A percentile compares a stretch with the other conserved stretches of the same genome.
Conservation (phyloP, 1,140 invertebrate species). For the Melitaea cinxia region DNA sequence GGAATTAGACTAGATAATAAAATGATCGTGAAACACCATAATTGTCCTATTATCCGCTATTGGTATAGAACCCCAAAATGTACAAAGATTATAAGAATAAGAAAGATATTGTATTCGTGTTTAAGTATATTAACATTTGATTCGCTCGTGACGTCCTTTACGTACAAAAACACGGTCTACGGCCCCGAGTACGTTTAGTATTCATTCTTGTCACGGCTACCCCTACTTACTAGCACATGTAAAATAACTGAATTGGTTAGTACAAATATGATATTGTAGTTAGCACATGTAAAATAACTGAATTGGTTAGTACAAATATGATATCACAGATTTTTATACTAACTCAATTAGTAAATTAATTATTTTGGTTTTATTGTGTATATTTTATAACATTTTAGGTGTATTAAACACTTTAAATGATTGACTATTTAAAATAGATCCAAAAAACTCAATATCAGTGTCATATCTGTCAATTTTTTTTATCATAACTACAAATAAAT, state of each 20-base stretch:
- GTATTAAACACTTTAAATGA: no score
- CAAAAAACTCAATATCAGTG: no score
- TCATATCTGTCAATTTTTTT: no score
- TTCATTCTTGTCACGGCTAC: constrained; percentile 62
- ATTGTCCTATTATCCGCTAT: no score
- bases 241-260: constrained; percentile 7
- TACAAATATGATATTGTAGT: neutral
- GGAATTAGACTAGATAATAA: no score
- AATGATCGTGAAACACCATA: no score
- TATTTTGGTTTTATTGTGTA: neutral
- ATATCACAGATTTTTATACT: constrained; percentile 43
- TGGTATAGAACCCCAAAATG: no score
- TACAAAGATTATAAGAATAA: constrained; percentile 16
- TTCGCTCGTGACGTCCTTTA: constrained; percentile 51
- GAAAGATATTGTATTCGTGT: constrained; percentile 39
- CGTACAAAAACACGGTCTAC: constrained; percentile 57
- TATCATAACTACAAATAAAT: no score
- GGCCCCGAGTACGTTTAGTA: constrained; percentile 16
- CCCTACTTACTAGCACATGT: constrained; percentile 40
- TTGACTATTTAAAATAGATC: no score
- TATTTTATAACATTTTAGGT: no score
- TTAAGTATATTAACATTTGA: constrained; percentile 50
- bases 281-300: constrained; percentile 36
- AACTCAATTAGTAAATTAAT: neutral
- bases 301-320: neutral